Conservation (phyloP, 1,140 invertebrate species). For the Platyscapa corneri region DNA sequence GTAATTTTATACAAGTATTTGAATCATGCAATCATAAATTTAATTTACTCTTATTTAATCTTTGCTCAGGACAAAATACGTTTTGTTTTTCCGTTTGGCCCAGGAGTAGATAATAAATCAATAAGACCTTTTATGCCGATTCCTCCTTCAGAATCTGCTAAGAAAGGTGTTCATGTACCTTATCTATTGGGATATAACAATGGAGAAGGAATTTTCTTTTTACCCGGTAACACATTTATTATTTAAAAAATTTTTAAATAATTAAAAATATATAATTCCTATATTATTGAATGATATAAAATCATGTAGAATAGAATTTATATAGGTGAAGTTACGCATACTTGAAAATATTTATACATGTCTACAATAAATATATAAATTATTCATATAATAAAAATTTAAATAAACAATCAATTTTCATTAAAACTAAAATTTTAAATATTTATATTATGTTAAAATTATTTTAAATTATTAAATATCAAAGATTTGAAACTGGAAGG, state of each 20-base stretch:
- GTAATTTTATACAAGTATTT: neutral
- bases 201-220: slow-evolving; percentile 75
- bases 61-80: slow-evolving; percentile 54
- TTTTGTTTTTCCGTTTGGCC: slow-evolving; percentile 56
- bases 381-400: no score
- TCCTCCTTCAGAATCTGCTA: slow-evolving; percentile 60
- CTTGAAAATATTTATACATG: no score
- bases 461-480: neutral
- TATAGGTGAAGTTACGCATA: no score
- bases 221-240: slow-evolving; percentile 58
- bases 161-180: slow-evolving; percentile 75
- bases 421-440: no score
- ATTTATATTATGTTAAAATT: no score
- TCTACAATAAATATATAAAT: no score
- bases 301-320: no score
- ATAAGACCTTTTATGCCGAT: slow-evolving; percentile 69
- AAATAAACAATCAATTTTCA: no score
- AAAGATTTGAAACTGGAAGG: slow-evolving; percentile 49
- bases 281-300: no score
- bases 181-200: slow-evolving; percentile 78
- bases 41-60: neutral
- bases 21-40: no score
- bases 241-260: no score
- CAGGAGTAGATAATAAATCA: slow-evolving; percentile 60
- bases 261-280: no score